Evolutionary conservation across 1,140 invertebrate genomes (phyloP).

Genomic region (Lamellibrachia luymesi): DNA sequence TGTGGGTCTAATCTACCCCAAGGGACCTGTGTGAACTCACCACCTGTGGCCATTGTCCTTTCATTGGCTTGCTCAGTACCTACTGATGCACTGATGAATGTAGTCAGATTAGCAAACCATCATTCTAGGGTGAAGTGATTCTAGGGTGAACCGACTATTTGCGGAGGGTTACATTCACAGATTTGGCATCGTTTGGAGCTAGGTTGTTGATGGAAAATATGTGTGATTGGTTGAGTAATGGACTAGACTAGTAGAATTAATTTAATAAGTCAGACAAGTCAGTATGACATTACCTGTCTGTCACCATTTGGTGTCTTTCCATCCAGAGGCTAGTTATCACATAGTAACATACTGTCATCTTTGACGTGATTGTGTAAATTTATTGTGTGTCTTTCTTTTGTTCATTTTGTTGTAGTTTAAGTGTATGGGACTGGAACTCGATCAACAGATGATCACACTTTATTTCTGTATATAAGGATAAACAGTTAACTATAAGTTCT

Average conservation of each 20-base stretch:
- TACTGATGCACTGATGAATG: neutral
- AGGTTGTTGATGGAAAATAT: neutral
- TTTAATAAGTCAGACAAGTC: neutral
- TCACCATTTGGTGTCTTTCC: neutral
- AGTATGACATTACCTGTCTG: neutral
- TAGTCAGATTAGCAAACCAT: neutral
- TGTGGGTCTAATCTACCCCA: neutral
- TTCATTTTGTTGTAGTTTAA: no score
- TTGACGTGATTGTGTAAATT: neutral
- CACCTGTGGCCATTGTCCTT: neutral
- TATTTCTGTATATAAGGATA: no score
- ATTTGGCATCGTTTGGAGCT: neutral
- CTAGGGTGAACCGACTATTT: no score
- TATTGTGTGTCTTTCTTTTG: no score
- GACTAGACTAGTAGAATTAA: neutral
- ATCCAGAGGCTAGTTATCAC: neutral
- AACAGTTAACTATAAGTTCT: no score
- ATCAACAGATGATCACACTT: no score
- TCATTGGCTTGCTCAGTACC: neutral
- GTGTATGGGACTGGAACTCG: no score
- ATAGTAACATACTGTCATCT: neutral
- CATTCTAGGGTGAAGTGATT: neutral
- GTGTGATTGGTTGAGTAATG: neutral
- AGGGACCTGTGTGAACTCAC: neutral
- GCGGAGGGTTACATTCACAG: neutral